Conservation (phyloP, 2,888 invertebrate species). For the Charanyca ferruginea region DNA sequence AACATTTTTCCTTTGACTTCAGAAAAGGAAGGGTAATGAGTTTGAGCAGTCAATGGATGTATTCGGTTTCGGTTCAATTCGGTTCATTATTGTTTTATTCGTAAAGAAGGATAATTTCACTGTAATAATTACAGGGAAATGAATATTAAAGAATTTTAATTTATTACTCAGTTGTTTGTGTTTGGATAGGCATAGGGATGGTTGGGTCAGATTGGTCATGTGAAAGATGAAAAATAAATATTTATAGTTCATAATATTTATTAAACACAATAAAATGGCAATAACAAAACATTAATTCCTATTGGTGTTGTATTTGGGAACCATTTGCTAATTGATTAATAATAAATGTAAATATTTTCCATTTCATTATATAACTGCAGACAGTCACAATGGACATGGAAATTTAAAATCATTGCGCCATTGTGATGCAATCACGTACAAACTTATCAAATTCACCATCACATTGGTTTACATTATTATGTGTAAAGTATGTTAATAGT, state of each 20-base stretch:
- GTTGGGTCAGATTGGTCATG: neutral
- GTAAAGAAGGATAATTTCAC: neutral
- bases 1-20: neutral
- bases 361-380: conserved; percentile 14
- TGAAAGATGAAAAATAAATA: neutral
- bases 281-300: conserved; percentile 69
- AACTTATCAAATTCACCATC: conserved; percentile 32
- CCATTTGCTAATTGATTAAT: conserved; percentile 47
- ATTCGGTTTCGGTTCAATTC: too few species aligned
- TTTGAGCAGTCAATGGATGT: neutral
- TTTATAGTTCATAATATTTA: conserved; percentile 62
- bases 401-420: conserved; percentile 7
- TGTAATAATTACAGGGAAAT: too few species aligned
- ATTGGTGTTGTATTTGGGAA: conserved; percentile 54
- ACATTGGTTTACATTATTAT: neutral
- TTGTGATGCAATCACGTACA: conserved; percentile 19
- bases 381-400: conserved; percentile 5
- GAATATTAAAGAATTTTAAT: too few species aligned
- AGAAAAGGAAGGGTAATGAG: neutral
- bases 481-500: conserved; percentile 6
- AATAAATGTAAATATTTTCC: conserved; percentile 25
- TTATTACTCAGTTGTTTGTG: too few species aligned
- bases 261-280: conserved; percentile 68
- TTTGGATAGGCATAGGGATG: neutral
- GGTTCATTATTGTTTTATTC: neutral